Evolutionary conservation across 2,113 vertebrate genomes (phyloP).

Genomic region (Tamias sibiricus): DNA sequence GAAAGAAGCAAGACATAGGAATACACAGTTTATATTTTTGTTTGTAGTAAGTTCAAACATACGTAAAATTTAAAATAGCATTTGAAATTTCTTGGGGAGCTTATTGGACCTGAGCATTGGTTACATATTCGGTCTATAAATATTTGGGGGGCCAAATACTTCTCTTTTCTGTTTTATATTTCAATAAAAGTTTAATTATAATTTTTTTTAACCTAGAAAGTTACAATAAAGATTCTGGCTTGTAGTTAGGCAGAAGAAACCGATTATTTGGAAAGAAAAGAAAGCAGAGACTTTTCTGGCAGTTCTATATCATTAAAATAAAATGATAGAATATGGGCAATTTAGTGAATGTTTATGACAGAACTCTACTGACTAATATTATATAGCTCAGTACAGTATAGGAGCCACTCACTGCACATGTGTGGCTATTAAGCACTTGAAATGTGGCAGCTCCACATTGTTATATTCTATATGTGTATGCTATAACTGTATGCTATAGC

Average conservation of each 20-base stretch:
- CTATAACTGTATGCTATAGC: neutral
- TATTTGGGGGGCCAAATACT: neutral
- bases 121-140: neutral
- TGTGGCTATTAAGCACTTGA: neutral
- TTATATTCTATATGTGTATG: neutral
- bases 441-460: neutral
- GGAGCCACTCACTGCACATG: neutral
- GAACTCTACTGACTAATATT: neutral
- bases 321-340: neutral
- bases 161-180: neutral
- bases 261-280: neutral
- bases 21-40: neutral
- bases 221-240: neutral
- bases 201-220: neutral
- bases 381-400: neutral
- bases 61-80: neutral
- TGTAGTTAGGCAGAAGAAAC: neutral
- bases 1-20: neutral
- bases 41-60: constrained; percentile 24
- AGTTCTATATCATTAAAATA: neutral
- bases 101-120: neutral
- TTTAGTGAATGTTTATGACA: neutral
- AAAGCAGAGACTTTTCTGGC: neutral
- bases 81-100: neutral
- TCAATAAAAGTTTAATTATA: neutral